Percentiles rank a stretch among this genome's conserved stretches.
Conservation (phyloP, 2,113 vertebrate species). For the Himantopus leucocephalus region DNA sequence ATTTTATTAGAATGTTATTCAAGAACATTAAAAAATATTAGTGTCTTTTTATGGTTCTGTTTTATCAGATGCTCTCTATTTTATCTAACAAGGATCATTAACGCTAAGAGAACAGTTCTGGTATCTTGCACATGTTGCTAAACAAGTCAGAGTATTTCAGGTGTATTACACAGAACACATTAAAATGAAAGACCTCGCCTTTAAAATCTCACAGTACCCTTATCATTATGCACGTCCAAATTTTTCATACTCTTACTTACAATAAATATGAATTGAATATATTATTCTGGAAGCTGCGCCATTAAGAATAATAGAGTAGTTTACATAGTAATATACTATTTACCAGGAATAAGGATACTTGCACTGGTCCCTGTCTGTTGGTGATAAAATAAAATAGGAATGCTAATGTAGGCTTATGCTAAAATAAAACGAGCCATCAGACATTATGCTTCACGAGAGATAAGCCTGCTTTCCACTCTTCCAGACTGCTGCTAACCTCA, state of each 20-base stretch:
- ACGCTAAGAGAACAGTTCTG: background rate
- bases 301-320: background rate
- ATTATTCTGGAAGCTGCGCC: background rate
- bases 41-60: background rate
- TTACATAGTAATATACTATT: background rate
- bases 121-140: background rate
- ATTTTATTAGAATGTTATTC: conserved; percentile 36
- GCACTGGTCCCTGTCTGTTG: background rate
- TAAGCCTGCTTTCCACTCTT: background rate
- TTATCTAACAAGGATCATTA: conserved; percentile 27
- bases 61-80: background rate
- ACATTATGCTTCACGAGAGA: background rate
- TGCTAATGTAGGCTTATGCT: background rate
- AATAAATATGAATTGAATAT: background rate
- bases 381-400: background rate
- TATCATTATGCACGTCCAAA: background rate
- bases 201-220: background rate
- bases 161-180: background rate
- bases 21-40: conserved; percentile 19
- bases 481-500: background rate
- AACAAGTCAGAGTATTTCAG: background rate
- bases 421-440: background rate
- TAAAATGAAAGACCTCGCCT: background rate
- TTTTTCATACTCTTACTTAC: background rate
- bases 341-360: background rate